phyloP scores from a whole-genome alignment of 1,140 invertebrate genomes.

The Cheumatopsyche charites region DNA sequence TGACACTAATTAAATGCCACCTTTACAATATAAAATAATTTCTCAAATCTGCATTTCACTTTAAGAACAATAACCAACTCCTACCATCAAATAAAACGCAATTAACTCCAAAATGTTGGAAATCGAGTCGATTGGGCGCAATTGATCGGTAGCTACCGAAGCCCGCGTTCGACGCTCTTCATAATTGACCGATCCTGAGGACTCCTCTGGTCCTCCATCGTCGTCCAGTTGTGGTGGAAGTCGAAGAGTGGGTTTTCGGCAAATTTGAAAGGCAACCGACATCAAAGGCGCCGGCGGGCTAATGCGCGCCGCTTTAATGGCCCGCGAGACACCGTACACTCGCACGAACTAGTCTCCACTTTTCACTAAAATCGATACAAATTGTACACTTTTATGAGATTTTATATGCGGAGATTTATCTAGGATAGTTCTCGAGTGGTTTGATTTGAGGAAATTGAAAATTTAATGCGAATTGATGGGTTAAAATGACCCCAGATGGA shows the following conservation, averaged over 20 bases:
- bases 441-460: neutral
- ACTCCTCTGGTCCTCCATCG: neutral
- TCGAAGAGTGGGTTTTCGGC: constrained; percentile 29
- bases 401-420: neutral
- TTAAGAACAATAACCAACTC: too few species aligned
- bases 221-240: constrained; percentile 4
- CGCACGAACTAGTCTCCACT: neutral
- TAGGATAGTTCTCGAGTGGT: too few species aligned
- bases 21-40: too few species aligned
- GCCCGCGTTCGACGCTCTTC: neutral
- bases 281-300: constrained; percentile 35
- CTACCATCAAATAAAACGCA: too few species aligned
- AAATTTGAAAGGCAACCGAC: constrained; percentile 37
- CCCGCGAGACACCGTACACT: constrained; percentile 23
- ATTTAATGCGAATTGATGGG: neutral
- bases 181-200: constrained; percentile 23
- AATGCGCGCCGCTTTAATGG: constrained; percentile 33
- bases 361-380: too few species aligned
- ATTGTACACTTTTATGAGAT: too few species aligned
- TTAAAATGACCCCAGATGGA: neutral
- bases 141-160: constrained; percentile 5
- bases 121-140: too few species aligned
- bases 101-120: too few species aligned
- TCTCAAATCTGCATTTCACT: too few species aligned
- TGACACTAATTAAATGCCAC: too few species aligned